These are phyloP conservation scores for Nomada ruficornis DNA, from an alignment of 2,888 invertebrate species.

Conservation along the genomic window DNA sequence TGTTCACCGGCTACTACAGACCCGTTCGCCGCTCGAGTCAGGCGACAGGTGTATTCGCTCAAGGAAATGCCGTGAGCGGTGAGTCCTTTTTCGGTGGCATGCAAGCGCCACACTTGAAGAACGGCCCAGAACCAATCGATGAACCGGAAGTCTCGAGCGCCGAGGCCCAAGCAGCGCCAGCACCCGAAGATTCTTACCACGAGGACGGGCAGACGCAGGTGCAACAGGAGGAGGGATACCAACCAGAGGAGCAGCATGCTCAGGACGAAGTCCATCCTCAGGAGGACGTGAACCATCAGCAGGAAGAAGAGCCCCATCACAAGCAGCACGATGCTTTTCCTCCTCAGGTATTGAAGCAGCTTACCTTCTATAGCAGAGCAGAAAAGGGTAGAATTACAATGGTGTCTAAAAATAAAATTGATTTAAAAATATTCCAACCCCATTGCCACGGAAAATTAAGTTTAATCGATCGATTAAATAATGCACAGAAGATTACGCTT, in stretches of 20 bases:
- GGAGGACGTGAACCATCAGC: constrained; percentile 13
- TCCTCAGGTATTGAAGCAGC: constrained; percentile 34
- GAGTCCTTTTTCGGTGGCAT: constrained; percentile 74
- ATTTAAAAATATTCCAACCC: not conserved
- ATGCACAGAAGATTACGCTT: not conserved
- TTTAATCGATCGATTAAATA: too few relatives aligned
- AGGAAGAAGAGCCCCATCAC: constrained; percentile 24
- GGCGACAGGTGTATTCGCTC: constrained; percentile 78
- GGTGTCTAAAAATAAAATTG: not conserved
- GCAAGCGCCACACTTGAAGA: constrained; percentile 72
- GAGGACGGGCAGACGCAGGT: constrained; percentile 57
- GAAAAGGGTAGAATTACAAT: not conserved
- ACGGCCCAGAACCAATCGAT: constrained; percentile 74
- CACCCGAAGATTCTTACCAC: constrained; percentile 59
- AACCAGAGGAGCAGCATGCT: constrained; percentile 35
- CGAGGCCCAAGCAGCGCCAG: constrained; percentile 77
- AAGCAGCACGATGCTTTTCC: constrained; percentile 14
- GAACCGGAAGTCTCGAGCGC: constrained; percentile 78
- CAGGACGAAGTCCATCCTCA: constrained; percentile 27
- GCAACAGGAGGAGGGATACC: constrained; percentile 40
- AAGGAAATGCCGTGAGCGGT: constrained; percentile 81
- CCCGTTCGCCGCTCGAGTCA: constrained; percentile 75
- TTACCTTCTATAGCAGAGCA: not conserved
- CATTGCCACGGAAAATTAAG: too few relatives aligned
- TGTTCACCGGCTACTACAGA: constrained; percentile 81